Conservation (phyloP, 2,113 vertebrate genomes). For the Megaceryle torquata region DNA sequence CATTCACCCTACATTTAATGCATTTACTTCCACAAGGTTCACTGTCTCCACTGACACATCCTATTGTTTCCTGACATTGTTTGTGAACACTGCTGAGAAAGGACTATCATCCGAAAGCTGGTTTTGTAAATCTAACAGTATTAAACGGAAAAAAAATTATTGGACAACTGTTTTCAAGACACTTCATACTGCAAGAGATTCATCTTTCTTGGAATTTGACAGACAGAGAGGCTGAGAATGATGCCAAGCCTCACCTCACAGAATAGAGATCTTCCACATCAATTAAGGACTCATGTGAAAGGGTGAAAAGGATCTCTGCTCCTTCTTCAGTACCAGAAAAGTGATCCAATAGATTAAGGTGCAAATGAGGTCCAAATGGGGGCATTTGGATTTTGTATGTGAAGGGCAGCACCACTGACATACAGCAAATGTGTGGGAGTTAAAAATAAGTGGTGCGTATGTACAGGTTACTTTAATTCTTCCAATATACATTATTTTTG, state of each 20-base stretch:
- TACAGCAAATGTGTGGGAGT: not conserved
- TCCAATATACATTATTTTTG: not conserved
- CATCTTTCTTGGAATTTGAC: not conserved
- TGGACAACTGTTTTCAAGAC: not conserved
- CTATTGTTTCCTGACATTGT: conserved; percentile 11
- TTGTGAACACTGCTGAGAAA: not conserved
- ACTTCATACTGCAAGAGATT: not conserved
- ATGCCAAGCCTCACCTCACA: not conserved
- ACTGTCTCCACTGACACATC: not conserved
- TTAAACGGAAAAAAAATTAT: conserved; percentile 10
- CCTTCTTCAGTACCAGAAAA: not conserved
- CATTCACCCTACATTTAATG: conserved; percentile 22
- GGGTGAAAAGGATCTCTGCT: no score
- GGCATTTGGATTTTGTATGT: not conserved
- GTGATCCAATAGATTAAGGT: not conserved
- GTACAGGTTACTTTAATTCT: not conserved
- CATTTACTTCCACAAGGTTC: not conserved
- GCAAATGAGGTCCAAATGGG: not conserved
- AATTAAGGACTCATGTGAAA: not conserved
- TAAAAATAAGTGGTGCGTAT: not conserved
- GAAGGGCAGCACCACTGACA: not conserved
- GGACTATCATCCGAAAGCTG: not conserved
- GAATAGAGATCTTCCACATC: not conserved
- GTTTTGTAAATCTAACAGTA: conserved; percentile 4
- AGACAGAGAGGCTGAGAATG: not conserved